Evolutionary conservation across 2,797 vertebrate genomes (phyloP), one percentile per base, ranked within the genome.

Genomic region (Zalophus californianus): DNA sequence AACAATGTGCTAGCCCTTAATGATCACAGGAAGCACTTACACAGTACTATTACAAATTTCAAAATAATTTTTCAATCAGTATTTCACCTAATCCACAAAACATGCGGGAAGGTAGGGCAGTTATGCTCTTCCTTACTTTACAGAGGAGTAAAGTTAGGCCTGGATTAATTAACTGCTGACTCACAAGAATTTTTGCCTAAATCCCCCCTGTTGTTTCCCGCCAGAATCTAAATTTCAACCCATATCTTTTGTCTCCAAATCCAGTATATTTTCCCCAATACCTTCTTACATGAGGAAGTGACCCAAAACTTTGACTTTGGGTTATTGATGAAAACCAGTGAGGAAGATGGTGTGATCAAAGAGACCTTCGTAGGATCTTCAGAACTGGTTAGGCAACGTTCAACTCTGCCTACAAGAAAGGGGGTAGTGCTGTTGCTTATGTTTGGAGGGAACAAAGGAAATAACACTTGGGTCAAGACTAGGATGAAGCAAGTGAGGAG

Each of bases 191-290:
- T 75, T 44, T 73, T 95, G 50, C n/a, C 38, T n/a, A 84, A 54
- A 20, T 75, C 86, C 12, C 9, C 20, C 35, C 13, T 64, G 25
- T 78, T 96, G 56, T 70, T 90, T 96, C 88, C 23, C 92, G 27
- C 38, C 23, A 94, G 41, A 89, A n/a, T 20, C 20, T 77, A n/a
- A 79, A 87, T 87, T 83, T 93, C 56, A 84, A 70, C 20, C 54
- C 29, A 1, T 44, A 77, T 32, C 48, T 68, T 70, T 97, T 92
- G 8, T 13, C 96, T 95, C 41, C 84, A 73, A 73, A 68, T 80
- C 52, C 54, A n/a, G 0, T 70, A 14, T 72, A 21, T 25, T 56
- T 91, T 68, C 50, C 13, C 35, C 44, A 44, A 21, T n/a, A 52
- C 27, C 25, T 50, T 82, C 64, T 72, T 41, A 66, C 56, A 90